phyloP scores from a whole-genome alignment of 2,113 vertebrate species.

The Ardeotis arabs region DNA sequence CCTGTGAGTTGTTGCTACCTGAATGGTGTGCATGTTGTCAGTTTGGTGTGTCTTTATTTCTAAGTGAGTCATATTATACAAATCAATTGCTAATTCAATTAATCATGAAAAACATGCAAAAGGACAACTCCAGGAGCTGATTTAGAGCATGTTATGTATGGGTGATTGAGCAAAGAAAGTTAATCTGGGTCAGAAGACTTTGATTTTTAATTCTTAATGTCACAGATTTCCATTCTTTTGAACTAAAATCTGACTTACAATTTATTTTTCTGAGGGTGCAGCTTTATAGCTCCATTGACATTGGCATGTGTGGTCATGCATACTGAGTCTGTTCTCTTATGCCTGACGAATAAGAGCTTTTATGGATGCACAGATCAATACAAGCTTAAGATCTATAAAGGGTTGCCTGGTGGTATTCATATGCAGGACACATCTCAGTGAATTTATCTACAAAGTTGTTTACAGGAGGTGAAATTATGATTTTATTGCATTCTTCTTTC shows the following conservation, averaged over 20 bases:
- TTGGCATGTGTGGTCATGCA: slow-evolving; percentile 50
- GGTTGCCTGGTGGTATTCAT: neutral
- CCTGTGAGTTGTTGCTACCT: slow-evolving; percentile 31
- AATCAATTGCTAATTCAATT: slow-evolving; percentile 71
- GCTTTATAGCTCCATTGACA: slow-evolving; percentile 58
- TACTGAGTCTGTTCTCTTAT: slow-evolving; percentile 31
- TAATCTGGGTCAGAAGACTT: slow-evolving; percentile 58
- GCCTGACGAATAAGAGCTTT: slow-evolving; percentile 48
- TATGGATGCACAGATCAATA: slow-evolving; percentile 65
- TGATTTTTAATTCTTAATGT: slow-evolving; percentile 71
- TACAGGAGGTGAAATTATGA: slow-evolving; percentile 5
- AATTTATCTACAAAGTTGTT: slow-evolving; percentile 46
- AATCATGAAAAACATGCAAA: slow-evolving; percentile 60
- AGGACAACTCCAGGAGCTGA: slow-evolving; percentile 52
- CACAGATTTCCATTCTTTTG: slow-evolving; percentile 63
- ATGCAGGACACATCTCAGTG: neutral
- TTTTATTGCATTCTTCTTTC: neutral
- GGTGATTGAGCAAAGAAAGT: slow-evolving; percentile 63
- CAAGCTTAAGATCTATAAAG: slow-evolving; percentile 52
- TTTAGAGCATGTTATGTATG: slow-evolving; percentile 34
- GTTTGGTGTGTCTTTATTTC: slow-evolving; percentile 52
- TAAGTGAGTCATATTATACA: slow-evolving; percentile 62
- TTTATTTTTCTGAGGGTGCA: slow-evolving; percentile 60
- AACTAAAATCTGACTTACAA: slow-evolving; percentile 55
- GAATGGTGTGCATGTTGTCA: slow-evolving; percentile 10